Conservation (phyloP, 2,113 vertebrate genomes). For the Epinephelus fuscoguttatus region DNA sequence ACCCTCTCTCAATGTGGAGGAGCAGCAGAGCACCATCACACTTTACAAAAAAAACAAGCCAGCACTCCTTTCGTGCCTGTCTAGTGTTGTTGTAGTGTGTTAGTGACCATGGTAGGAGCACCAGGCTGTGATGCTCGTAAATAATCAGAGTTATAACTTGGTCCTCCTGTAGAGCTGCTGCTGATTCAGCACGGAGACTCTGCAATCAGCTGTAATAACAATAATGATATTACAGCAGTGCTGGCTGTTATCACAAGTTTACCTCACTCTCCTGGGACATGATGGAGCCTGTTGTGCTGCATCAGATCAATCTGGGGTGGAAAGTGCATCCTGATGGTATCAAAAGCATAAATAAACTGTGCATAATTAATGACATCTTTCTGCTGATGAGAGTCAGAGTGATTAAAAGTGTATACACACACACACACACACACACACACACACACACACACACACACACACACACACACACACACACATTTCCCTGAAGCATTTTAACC, state of each 20-base stretch:
- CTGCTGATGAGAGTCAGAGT: not conserved
- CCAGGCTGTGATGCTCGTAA: slow-evolving; percentile 1
- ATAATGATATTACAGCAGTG: slow-evolving; percentile 49
- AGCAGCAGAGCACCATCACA: not conserved
- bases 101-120: not conserved
- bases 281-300: slow-evolving; percentile 37
- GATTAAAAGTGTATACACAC: not conserved
- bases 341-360: slow-evolving; percentile 22
- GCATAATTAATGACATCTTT: not conserved
- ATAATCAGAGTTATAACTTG: slow-evolving; percentile 33
- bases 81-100: not conserved
- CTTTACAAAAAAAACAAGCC: not conserved
- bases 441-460: not conserved
- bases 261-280: slow-evolving; percentile 34
- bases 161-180: slow-evolving; percentile 24
- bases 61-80: not conserved
- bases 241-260: slow-evolving; percentile 52
- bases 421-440: slow-evolving; percentile 1
- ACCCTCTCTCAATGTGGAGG: not conserved
- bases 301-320: slow-evolving; percentile 10
- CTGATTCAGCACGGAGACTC: slow-evolving; percentile 63
- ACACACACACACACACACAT: not conserved
- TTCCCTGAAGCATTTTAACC: not conserved
- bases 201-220: slow-evolving; percentile 60
- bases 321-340: slow-evolving; percentile 27